Conservation (phyloP, 2,113 vertebrate species). For the Shinisaurus crocodilurus region DNA sequence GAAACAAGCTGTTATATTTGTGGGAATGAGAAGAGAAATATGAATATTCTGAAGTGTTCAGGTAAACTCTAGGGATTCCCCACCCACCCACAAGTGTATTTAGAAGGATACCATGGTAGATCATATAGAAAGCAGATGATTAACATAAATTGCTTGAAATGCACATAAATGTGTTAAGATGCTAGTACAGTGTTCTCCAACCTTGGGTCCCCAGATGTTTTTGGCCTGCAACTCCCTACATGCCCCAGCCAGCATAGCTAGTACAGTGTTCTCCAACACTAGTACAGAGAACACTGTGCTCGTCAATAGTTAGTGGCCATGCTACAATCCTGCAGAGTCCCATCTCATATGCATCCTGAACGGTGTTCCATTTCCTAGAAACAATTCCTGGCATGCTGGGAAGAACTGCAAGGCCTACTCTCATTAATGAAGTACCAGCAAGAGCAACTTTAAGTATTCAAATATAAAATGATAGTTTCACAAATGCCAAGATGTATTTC, state of each 20-base stretch:
- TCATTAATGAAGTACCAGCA: neutral
- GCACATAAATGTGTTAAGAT: neutral
- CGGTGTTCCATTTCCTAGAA: neutral
- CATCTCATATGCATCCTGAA: neutral
- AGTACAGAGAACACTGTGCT: too few relatives aligned
- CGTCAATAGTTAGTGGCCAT: neutral
- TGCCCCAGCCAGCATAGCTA: too few relatives aligned
- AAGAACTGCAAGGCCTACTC: neutral
- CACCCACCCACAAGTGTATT: neutral
- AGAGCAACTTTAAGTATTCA: neutral
- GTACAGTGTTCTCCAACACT: too few relatives aligned
- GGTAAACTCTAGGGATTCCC: neutral
- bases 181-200: too few relatives aligned
- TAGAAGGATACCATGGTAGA: too few relatives aligned
- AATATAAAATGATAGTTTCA: neutral
- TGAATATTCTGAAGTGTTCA: neutral
- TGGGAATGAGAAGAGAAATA: fast-evolving
- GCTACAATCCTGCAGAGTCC: neutral
- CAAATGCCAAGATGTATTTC: too few relatives aligned
- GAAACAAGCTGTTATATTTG: fast-evolving
- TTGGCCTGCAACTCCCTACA: too few relatives aligned
- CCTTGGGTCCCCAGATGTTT: too few relatives aligned
- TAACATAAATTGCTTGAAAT: neutral
- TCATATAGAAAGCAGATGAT: neutral
- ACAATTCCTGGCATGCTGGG: neutral